A percentile compares a stretch with the other conserved stretches of the same genome.
These are phyloP conservation scores for Dysmachus trigonus DNA, from an alignment of 2,888 invertebrate genomes.

Conservation along the genomic window DNA sequence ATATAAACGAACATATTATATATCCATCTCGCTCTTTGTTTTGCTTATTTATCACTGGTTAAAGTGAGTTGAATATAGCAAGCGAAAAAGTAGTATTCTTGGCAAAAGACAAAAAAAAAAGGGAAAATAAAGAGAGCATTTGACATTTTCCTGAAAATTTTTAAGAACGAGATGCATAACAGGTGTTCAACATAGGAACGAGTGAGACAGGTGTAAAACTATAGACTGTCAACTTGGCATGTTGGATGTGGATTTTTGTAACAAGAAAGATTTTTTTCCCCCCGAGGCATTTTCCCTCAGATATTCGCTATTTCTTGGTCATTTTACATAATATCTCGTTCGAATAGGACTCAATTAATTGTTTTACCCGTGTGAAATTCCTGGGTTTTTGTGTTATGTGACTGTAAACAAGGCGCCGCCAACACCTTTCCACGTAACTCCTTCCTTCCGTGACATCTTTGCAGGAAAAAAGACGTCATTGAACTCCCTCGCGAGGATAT, in stretches of 20 bases:
- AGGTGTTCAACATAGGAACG: background rate
- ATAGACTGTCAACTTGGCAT: constrained; percentile 51
- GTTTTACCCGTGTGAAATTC: constrained; percentile 4
- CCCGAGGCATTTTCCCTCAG: background rate
- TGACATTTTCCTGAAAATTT: constrained; percentile 8
- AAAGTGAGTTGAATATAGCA: background rate
- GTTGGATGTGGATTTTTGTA: constrained; percentile 31
- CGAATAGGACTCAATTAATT: background rate
- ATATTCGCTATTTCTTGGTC: background rate
- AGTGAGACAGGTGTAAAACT: background rate
- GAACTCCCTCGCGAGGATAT: background rate
- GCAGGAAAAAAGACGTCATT: constrained; percentile 21
- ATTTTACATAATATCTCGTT: background rate
- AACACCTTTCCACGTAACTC: constrained; percentile 32
- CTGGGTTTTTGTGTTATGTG: constrained; percentile 29
- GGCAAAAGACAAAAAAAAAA: background rate
- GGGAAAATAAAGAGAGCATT: background rate
- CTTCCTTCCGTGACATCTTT: background rate
- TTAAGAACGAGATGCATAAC: background rate
- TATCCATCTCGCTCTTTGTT: background rate
- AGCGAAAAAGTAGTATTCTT: background rate
- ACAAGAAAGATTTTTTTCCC: background rate
- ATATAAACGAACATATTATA: background rate
- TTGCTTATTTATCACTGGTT: background rate
- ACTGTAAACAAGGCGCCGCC: background rate